These are phyloP conservation scores for Melipona quadrifasciata DNA, from an alignment of 1,140 invertebrate species.

Conservation along the genomic window DNA sequence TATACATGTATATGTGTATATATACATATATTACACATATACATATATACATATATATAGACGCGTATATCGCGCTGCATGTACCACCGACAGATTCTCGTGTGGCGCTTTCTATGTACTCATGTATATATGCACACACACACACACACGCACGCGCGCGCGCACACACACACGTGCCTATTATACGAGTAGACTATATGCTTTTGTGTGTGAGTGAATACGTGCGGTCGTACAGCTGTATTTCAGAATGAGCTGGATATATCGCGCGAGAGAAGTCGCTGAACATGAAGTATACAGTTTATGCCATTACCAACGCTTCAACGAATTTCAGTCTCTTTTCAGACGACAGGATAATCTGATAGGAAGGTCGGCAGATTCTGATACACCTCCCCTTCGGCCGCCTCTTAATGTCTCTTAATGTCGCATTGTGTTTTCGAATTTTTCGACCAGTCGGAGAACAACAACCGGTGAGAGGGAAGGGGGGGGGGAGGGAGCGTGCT, in stretches of 20 bases:
- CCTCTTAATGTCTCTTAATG: too few relatives aligned
- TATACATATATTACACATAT: conserved; percentile 16
- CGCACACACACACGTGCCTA: neutral
- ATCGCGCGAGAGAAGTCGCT: conserved; percentile 68
- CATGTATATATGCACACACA: neutral
- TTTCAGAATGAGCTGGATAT: conserved; percentile 74
- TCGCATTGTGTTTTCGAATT: conserved; percentile 32
- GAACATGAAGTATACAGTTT: conserved; percentile 72
- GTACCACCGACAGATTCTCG: neutral
- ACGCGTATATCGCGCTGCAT: neutral
- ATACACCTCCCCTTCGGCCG: neutral
- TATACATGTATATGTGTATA: conserved; percentile 36
- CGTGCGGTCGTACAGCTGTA: conserved; percentile 61
- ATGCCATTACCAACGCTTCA: conserved; percentile 73
- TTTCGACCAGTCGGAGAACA: conserved; percentile 14
- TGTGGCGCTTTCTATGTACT: conserved; percentile 8
- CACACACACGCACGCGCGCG: neutral
- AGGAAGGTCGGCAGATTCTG: conserved; percentile 32
- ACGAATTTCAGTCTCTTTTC: conserved; percentile 69
- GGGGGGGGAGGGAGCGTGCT: too few relatives aligned
- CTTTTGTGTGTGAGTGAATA: conserved; percentile 5
- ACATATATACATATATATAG: neutral
- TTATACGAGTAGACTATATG: neutral
- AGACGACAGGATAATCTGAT: conserved; percentile 52
- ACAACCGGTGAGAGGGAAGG: neutral